Conservation (phyloP, 2,888 invertebrate genomes). For the Silvanus unidentatus region DNA sequence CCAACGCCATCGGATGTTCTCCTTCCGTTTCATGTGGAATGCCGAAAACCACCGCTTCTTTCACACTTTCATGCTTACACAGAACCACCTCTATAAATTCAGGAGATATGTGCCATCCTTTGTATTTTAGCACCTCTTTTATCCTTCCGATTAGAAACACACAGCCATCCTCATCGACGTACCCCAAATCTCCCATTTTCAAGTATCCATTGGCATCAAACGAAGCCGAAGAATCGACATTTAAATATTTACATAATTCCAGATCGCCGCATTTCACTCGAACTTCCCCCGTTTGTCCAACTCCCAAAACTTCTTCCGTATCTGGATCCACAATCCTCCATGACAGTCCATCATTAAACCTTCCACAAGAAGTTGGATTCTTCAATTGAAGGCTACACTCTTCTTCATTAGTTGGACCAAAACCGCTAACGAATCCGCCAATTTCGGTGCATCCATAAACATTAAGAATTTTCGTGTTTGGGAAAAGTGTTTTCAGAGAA, state of each 20-base stretch:
- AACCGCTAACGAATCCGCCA: neutral
- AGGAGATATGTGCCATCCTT: slow-evolving; percentile 56
- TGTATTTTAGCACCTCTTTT: slow-evolving; percentile 49
- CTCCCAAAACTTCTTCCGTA: slow-evolving; percentile 45
- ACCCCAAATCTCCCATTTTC: slow-evolving; percentile 49
- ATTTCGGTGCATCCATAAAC: slow-evolving; percentile 17
- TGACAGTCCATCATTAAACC: neutral
- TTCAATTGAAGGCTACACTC: neutral
- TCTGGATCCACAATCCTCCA: slow-evolving; percentile 46
- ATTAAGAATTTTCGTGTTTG: slow-evolving; percentile 9
- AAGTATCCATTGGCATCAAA: slow-evolving; percentile 46
- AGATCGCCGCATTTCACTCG: slow-evolving; percentile 42
- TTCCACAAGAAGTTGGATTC: slow-evolving; percentile 1
- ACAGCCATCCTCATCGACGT: slow-evolving; percentile 46
- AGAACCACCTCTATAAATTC: slow-evolving; percentile 72
- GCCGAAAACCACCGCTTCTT: slow-evolving; percentile 76
- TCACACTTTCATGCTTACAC: slow-evolving; percentile 62
- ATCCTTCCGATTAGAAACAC: slow-evolving; percentile 46
- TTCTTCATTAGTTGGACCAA: neutral
- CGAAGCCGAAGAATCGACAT: slow-evolving; percentile 41
- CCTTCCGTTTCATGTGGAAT: slow-evolving; percentile 62
- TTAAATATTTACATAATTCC: slow-evolving; percentile 46
- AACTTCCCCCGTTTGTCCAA: slow-evolving; percentile 49
- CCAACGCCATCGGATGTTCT: slow-evolving; percentile 54
- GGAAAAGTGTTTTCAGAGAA: slow-evolving; percentile 8